Percentiles rank a stretch among this genome's conserved stretches.
phyloP scores from a whole-genome alignment of 2,113 vertebrate genomes.

The Vombatus ursinus region DNA sequence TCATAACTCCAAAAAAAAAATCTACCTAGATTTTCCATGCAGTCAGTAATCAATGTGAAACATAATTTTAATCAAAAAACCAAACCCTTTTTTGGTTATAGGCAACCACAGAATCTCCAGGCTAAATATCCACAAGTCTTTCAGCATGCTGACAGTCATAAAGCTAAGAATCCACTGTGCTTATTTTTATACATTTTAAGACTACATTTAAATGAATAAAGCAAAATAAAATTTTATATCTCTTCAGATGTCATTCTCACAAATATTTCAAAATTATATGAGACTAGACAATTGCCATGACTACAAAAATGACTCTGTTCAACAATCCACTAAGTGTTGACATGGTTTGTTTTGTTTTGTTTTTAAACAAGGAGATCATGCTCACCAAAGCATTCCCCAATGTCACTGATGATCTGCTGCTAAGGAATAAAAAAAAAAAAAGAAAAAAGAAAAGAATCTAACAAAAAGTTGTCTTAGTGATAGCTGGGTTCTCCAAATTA shows the following conservation, averaged over 20 bases:
- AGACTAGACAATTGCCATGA: neutral
- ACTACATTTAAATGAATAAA: neutral
- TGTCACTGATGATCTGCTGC: neutral
- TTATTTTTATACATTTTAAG: neutral
- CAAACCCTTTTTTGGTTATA: neutral
- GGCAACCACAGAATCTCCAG: neutral
- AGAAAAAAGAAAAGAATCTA: no score
- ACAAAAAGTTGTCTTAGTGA: neutral
- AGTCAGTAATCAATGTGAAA: neutral
- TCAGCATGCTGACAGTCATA: neutral
- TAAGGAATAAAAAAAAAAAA: neutral
- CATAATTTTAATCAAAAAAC: neutral
- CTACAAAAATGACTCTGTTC: neutral
- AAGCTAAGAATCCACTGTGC: neutral
- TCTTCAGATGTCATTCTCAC: neutral
- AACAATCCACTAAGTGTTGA: neutral
- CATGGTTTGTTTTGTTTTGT: neutral
- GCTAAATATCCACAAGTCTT: neutral
- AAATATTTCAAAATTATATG: neutral
- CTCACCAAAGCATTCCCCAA: neutral
- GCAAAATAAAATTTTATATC: neutral
- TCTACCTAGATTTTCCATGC: neutral
- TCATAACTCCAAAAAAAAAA: neutral
- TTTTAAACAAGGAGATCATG: neutral
- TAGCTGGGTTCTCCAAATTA: neutral